phyloP scores from a whole-genome alignment of 2,888 invertebrate genomes.

The Drosophila anceps region DNA sequence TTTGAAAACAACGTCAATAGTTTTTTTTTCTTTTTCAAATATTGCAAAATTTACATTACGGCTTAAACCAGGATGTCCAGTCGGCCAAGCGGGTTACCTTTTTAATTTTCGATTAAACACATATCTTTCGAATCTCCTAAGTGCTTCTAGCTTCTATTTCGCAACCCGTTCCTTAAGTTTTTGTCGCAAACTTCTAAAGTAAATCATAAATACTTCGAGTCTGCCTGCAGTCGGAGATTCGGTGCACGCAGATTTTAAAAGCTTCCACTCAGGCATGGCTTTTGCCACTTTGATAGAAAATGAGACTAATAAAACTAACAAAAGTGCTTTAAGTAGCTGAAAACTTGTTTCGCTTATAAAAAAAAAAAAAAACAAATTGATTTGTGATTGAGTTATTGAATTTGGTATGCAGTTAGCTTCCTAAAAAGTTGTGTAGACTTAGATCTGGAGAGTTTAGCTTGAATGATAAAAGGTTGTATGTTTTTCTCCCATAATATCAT shows the following conservation, averaged over 20 bases:
- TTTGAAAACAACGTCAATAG: background rate
- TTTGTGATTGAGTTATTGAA: background rate
- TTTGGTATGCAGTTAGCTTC: background rate
- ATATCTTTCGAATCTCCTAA: background rate
- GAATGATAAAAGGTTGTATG: background rate
- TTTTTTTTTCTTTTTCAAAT: background rate
- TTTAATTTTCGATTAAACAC: background rate
- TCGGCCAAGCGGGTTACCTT: background rate
- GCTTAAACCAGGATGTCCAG: background rate
- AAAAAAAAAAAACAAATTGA: background rate
- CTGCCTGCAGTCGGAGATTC: background rate
- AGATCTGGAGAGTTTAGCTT: background rate
- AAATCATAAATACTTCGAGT: background rate
- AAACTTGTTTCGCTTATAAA: background rate
- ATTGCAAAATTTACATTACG: background rate
- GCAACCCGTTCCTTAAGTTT: background rate
- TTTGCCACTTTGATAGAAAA: background rate
- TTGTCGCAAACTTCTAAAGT: background rate
- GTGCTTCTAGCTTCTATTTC: background rate
- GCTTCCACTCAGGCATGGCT: background rate
- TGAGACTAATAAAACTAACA: background rate
- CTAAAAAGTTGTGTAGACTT: background rate
- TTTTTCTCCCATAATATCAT: too few species aligned
- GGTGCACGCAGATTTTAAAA: background rate
- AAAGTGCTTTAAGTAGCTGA: background rate